phyloP scores from a whole-genome alignment of 1,140 invertebrate genomes.

The Eupristina koningsbergeri region DNA sequence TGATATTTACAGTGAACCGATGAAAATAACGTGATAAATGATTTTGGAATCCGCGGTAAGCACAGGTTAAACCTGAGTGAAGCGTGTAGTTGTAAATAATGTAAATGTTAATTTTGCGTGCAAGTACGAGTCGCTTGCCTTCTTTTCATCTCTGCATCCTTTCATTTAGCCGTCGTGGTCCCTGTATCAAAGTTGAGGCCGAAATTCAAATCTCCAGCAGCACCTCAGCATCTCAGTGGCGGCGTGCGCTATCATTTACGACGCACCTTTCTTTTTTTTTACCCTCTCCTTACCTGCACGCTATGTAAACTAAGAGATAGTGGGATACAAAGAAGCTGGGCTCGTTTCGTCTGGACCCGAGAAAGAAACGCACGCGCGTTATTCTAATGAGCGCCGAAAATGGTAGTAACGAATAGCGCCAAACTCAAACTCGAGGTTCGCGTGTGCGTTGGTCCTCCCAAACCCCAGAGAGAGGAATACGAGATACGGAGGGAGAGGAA shows the following conservation, averaged over 20 bases:
- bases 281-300: neutral
- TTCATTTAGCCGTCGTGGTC: too few species aligned
- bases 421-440: too few species aligned
- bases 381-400: conserved; percentile 33
- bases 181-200: neutral
- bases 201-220: neutral
- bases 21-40: neutral
- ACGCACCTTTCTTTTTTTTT: neutral
- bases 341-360: neutral
- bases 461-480: too few species aligned
- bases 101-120: neutral
- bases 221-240: neutral
- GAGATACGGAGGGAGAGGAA: neutral
- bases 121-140: neutral
- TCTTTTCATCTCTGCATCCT: too few species aligned
- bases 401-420: neutral
- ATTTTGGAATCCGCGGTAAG: too few species aligned
- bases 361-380: conserved; percentile 5
- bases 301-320: neutral
- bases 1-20: neutral
- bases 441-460: neutral
- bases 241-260: neutral
- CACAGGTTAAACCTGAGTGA: too few species aligned
- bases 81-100: too few species aligned
- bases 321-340: neutral